These are phyloP conservation scores for Drosophila persimilis DNA, from an alignment of 1,140 invertebrate species.

Conservation along the genomic window DNA sequence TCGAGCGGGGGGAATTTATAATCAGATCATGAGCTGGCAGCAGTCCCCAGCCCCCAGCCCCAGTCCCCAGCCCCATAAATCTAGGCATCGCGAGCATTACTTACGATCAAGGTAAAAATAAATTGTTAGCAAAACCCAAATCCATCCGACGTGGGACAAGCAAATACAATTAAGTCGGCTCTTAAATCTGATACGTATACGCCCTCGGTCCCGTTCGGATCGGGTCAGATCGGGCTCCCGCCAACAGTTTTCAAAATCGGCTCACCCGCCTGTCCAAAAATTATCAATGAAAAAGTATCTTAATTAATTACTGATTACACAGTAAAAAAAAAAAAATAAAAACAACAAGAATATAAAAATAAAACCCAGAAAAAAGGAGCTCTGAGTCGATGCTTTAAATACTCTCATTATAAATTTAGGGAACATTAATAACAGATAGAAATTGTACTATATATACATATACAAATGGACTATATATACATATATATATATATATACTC, in stretches of 20 bases:
- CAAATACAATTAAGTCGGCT: constrained; percentile 75
- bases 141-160: constrained; percentile 67
- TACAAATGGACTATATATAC: too few relatives aligned
- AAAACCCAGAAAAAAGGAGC: too few relatives aligned
- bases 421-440: too few relatives aligned
- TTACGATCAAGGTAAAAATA: constrained; percentile 16
- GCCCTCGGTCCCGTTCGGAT: constrained; percentile 11
- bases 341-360: constrained; percentile 27
- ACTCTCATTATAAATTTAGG: background rate
- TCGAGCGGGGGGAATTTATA: constrained; percentile 14
- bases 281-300: constrained; percentile 75
- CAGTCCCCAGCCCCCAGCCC: too few relatives aligned
- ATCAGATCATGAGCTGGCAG: constrained; percentile 37
- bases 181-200: constrained; percentile 58
- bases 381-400: background rate
- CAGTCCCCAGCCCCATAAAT: constrained; percentile 20
- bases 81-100: constrained; percentile 27
- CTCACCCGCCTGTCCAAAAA: constrained; percentile 52
- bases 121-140: constrained; percentile 31
- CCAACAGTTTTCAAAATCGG: constrained; percentile 13
- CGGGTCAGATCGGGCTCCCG: constrained; percentile 34
- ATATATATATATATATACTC: too few relatives aligned
- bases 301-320: constrained; percentile 77
- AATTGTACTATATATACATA: too few relatives aligned
- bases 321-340: constrained; percentile 16